phyloP scores from a whole-genome alignment of 2,797 vertebrate species.

The Coreius guichenoti region DNA sequence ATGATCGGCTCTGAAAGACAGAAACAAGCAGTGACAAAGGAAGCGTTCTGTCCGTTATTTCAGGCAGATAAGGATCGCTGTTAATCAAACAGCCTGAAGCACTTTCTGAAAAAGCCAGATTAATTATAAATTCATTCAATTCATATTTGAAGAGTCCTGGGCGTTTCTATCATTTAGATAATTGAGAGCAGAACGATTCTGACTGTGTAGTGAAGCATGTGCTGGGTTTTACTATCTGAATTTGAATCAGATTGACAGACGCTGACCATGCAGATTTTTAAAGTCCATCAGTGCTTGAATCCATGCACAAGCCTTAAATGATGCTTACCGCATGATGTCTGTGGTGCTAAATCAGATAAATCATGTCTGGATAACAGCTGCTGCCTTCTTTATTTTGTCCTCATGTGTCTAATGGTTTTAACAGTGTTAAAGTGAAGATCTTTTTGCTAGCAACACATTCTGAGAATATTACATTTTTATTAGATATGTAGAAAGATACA shows the following conservation, averaged over 20 bases:
- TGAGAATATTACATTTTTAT: background rate
- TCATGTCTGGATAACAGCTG: slow-evolving; percentile 20
- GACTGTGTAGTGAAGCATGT: slow-evolving; percentile 39
- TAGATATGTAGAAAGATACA: background rate
- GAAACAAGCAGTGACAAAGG: slow-evolving; percentile 71
- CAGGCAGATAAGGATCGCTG: slow-evolving; percentile 46
- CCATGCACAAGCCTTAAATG: background rate
- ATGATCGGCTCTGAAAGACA: slow-evolving; percentile 62
- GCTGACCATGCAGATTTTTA: slow-evolving; percentile 41
- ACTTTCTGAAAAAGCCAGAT: slow-evolving; percentile 51
- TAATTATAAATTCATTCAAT: slow-evolving; percentile 73
- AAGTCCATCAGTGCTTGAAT: slow-evolving; percentile 14
- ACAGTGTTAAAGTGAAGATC: background rate
- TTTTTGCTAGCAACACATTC: background rate
- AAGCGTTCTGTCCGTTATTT: slow-evolving; percentile 63
- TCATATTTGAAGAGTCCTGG: slow-evolving; percentile 75
- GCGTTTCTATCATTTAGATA: slow-evolving; percentile 68
- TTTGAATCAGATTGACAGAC: slow-evolving; percentile 50
- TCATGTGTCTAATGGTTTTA: background rate
- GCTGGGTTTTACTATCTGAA: slow-evolving; percentile 45
- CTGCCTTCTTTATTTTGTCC: background rate
- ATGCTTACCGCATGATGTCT: background rate
- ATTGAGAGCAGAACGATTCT: slow-evolving; percentile 49
- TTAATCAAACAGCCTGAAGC: slow-evolving; percentile 40
- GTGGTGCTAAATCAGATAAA: slow-evolving; percentile 3